A percentile compares a stretch with the other conserved stretches of the same genome.
Evolutionary conservation across 2,113 vertebrate species (phyloP).

Genomic region (Panthera uncia): DNA sequence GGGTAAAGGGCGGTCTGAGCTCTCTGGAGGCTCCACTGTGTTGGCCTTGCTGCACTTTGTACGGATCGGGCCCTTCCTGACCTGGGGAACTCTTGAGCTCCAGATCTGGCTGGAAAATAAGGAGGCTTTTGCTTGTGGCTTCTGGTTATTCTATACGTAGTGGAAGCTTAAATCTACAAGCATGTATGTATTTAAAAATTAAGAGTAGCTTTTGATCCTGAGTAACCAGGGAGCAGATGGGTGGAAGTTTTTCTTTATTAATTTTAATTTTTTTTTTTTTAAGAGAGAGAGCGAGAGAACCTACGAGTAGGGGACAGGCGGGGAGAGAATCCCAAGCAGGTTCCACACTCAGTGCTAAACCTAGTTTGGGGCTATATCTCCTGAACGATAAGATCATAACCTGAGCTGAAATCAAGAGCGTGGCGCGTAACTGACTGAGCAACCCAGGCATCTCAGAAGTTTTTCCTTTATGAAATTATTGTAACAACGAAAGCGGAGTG

Average conservation of each 20-base stretch:
- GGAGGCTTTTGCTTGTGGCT: neutral
- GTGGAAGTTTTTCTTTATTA: neutral
- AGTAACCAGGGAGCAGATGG: neutral
- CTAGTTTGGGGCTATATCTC: no score
- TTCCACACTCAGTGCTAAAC: no score
- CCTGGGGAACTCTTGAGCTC: neutral
- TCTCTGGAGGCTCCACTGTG: accelerated
- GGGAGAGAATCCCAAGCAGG: no score
- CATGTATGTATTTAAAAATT: slow-evolving; percentile 8
- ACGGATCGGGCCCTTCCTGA: neutral
- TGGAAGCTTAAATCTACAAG: neutral
- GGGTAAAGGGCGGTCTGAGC: neutral
- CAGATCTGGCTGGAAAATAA: neutral
- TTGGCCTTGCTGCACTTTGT: neutral
- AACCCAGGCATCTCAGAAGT: no score
- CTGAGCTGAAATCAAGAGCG: no score
- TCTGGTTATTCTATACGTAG: neutral
- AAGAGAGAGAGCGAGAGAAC: no score
- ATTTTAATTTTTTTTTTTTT: no score
- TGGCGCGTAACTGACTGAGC: no score
- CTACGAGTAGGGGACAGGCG: no score
- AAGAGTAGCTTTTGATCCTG: neutral
- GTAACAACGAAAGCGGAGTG: neutral
- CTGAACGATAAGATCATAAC: no score
- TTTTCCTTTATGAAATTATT: neutral